Conservation (phyloP, 2,797 vertebrate genomes). For the Oreochromis grahami region DNA sequence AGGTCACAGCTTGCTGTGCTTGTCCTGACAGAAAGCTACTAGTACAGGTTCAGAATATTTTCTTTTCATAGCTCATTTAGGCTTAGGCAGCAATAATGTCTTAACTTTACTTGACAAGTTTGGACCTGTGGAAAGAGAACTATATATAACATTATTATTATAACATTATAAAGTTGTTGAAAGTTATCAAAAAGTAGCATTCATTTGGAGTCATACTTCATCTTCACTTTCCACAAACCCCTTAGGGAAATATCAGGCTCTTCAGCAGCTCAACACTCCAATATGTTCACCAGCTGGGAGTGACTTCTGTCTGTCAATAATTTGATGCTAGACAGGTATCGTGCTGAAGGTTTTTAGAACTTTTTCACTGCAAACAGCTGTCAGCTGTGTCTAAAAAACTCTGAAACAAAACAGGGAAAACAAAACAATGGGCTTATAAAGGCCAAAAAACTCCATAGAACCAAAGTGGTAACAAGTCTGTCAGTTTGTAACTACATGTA, state of each 20-base stretch:
- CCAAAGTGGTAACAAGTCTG: background rate
- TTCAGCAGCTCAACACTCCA: background rate
- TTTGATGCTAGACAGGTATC: background rate
- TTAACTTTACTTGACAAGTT: background rate
- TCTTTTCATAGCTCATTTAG: background rate
- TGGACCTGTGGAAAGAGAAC: background rate
- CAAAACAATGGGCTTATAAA: background rate
- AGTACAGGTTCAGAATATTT: background rate
- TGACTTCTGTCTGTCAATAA: background rate
- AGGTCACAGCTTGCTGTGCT: fast-evolving
- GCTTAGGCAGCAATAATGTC: background rate
- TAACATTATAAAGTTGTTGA: background rate
- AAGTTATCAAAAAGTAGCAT: background rate
- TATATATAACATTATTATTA: background rate
- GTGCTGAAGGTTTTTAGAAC: background rate
- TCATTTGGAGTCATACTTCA: background rate
- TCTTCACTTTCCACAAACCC: background rate
- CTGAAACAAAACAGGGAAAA: background rate
- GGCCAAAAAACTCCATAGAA: background rate
- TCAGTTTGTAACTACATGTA: background rate
- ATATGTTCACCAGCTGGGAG: background rate
- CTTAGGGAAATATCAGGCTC: background rate
- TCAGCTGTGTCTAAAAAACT: background rate
- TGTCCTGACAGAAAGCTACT: background rate
- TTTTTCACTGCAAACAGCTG: background rate